Base-by-base conservation (phyloP, 2,888 invertebrate genomes). In the Drosophila fulvimacula region DNA sequence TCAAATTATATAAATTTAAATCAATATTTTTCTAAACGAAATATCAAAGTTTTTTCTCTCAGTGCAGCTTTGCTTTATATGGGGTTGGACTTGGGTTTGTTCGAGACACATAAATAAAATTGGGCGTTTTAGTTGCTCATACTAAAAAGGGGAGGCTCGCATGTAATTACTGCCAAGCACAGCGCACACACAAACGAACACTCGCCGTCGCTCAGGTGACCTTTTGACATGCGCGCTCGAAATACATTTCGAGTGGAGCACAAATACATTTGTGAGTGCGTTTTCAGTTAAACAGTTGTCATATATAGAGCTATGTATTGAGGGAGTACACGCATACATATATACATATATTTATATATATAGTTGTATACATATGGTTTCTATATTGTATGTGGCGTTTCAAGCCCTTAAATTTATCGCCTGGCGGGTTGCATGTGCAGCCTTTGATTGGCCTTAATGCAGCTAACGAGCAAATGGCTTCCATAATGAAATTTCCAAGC, bases 161-260 rank as follows among this genome's bases (percentile, higher is more conserved):
- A 79, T 76, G 79, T 83, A 85, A 85, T 85, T 88, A 88, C 76
- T 64, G 66, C 44, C 77, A 69, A 65, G 59, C 65, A 57, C 60
- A 71, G 44, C 41, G 55, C 32, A 61, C 30, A 65, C 30, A 67
- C 53, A 56, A 38, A 15, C 36, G 46, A 5, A n/a, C 19, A 61
- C 21, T 17, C 34, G 53, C 66, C 62, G 55, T 61, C 65, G 64
- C 66, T 72, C 65, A 70, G 80, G 65, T 81, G 89, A 88, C 88
- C 88, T 88, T 76, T 86, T 88, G 88, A 88, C 88, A 89, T 88
- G 88, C 89, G 89, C 88, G 82, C 82, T 82, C 73, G 76, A 82
- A 87, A 84, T 81, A 86, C 79, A 86, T 83, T 81, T 86, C 83
- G 79, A 76, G 83, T 81, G 83, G 74, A 76, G 80, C 79, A 71